Base-by-base conservation (phyloP, 2,888 invertebrate species). In the Calliopum simillimum region DNA sequence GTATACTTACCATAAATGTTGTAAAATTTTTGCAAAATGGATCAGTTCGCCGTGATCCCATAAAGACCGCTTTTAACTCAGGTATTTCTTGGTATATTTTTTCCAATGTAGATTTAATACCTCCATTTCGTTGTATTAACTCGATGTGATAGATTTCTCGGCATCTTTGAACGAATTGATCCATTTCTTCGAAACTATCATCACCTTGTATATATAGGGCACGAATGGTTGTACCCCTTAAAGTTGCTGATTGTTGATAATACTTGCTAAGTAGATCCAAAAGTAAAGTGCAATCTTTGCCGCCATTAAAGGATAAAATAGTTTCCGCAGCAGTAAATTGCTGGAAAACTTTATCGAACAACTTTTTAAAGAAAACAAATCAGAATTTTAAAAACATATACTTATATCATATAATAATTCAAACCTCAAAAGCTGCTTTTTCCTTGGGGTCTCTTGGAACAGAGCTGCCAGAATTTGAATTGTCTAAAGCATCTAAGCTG, bases 251-350 rank as follows among this genome's bases (percentile, higher is more conserved):
- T 79, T 76, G 87, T 58, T 71, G 69, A 11, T 80, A 80, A 70
- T 78, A 83, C 13, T 76, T 76, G 64, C 79, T 78, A 14, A 86
- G 86, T 73, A 96, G 84, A 84, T 96, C 93, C 47, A 99, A 87
- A 14, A 99, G 88, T 0, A 93, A 96, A 0, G 98, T 98, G 83
- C 99, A 99, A 87, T 99, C 99, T 88, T 99, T 99, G 2, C 99
- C 99, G 4, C 99, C 99, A 84, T 99, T 99, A 86, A 99, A 99
- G 33, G 97, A 94, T 43, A 99, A 83, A 80, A 96, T 96, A 16
- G 97, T 88, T 85, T 96, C 92, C 68, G 92, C 89, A 21, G 91
- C 83, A n/a, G 90, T 88, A 84, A 91, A 95, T 63, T 87, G 81
- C 58, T 87, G 83, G 77, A 92, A 89, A 72, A 91, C 90, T 80